These are phyloP conservation scores for Microctenopoma lineatum DNA, from an alignment of 2,797 vertebrate species.

Conservation along the genomic window DNA sequence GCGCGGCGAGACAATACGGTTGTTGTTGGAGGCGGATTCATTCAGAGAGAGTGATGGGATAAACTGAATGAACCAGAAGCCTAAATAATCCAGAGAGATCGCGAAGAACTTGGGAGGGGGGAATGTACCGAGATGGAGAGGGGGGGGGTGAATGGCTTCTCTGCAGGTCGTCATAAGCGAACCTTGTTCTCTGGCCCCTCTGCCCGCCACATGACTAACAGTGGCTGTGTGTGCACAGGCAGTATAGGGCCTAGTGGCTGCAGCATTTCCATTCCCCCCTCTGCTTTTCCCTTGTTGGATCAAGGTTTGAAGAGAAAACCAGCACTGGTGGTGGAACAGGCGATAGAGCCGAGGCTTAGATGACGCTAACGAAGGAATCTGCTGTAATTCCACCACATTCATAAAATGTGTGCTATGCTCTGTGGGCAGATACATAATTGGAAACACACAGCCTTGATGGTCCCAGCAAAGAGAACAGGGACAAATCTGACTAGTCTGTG, in stretches of 20 bases:
- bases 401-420: conserved; percentile 57
- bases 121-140: conserved; percentile 2
- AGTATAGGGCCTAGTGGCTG: conserved; percentile 35
- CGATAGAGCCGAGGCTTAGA: conserved; percentile 71
- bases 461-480: not conserved
- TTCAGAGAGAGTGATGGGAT: conserved; percentile 45
- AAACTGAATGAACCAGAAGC: conserved; percentile 57
- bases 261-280: conserved; percentile 55
- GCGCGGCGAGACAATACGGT: conserved; percentile 47
- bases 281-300: conserved; percentile 34
- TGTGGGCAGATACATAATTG: conserved; percentile 27
- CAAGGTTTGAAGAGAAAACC: conserved; percentile 43
- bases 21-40: conserved; percentile 39
- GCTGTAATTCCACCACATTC: conserved; percentile 64
- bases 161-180: conserved; percentile 70
- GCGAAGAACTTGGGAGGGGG: conserved; percentile 15
- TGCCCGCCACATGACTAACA: conserved; percentile 61
- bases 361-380: conserved; percentile 69
- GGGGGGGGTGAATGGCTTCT: conserved; percentile 42
- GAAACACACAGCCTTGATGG: conserved; percentile 24
- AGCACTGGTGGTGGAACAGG: conserved; percentile 49
- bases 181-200: conserved; percentile 73
- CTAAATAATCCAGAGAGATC: conserved; percentile 59
- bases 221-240: conserved; percentile 67
- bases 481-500: too few relatives aligned